Base-by-base conservation (phyloP, 2,797 vertebrate genomes). In the Schizopygopsis pylzovi region DNA sequence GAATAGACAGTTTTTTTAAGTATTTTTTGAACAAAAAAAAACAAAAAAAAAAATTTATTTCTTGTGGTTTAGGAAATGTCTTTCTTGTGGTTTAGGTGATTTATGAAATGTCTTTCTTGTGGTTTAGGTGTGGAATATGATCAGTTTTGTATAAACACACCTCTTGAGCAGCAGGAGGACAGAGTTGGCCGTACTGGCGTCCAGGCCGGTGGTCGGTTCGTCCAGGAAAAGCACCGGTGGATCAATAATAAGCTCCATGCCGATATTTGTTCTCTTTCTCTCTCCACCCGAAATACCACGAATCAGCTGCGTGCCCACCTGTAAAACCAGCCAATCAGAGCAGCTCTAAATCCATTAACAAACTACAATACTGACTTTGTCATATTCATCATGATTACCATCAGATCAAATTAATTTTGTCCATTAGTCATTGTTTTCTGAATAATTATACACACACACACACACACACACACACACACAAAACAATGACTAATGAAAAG, bases 241-340 rank as follows among this genome's bases (percentile, higher is more conserved):
- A 89, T 97, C 94, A 0, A 95, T 97, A 88, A 97, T 96, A 25
- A 96, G 94, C 91, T 97, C 96, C 95, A 95, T 96, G 11, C 96
- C 95, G 12, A 96, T 96, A 87, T 95, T 96, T 3, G 95, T 96
- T 89, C 96, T 93, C 90, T 97, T 97, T 91, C 96, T 94, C 88
- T 96, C 95, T 0, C 95, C 96, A 5, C 95, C 96, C 1, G 96
- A 97, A 85, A 97, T 89, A 1, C 95, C 94, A 0, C 95, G 94
- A 45, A 96, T 96, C 84, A 97, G 84, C 90, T 96, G 95, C 0
- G 96, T 97, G 85, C 96, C 96, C 25, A 96, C 96, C 96, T 97
- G 12, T 70, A 22, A 61, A 61, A 86, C 20, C 71, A 84, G 47
- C 73, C 86, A 89, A 63, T 85, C 75, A 85, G 37, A 86, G 65